Evolutionary conservation across 1,140 invertebrate species (phyloP).

Genomic region (Drosophila arizonae): DNA sequence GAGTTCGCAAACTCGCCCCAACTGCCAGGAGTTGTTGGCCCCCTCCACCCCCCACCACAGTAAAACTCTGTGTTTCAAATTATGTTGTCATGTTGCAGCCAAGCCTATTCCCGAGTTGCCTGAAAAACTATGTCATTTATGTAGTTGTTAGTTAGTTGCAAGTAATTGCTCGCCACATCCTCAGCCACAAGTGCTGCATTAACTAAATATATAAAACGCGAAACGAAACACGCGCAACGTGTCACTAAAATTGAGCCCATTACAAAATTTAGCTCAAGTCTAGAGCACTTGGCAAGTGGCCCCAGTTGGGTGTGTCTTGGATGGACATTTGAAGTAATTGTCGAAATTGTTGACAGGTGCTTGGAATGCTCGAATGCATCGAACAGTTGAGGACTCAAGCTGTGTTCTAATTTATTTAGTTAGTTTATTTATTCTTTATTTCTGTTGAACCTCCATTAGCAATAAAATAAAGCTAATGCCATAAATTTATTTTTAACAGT

Average conservation of each 20-base stretch:
- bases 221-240: neutral
- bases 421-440: no score
- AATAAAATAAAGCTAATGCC: no score
- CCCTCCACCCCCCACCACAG: no score
- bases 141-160: slow-evolving; percentile 51
- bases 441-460: no score
- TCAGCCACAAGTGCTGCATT: slow-evolving; percentile 13
- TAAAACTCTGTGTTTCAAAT: slow-evolving; percentile 40
- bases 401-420: neutral
- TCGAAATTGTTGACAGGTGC: slow-evolving; percentile 1
- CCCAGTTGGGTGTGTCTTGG: slow-evolving; percentile 15
- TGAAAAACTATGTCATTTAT: slow-evolving; percentile 69
- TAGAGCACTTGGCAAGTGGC: neutral
- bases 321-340: neutral
- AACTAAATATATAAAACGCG: slow-evolving; percentile 29
- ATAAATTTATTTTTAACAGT: no score
- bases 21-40: neutral
- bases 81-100: slow-evolving; percentile 67
- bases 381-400: neutral
- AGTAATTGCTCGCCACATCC: slow-evolving; percentile 30
- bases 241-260: slow-evolving; percentile 43
- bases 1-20: slow-evolving; percentile 19
- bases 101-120: slow-evolving; percentile 66
- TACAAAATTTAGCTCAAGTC: slow-evolving; percentile 64
- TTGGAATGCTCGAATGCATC: slow-evolving; percentile 5